A percentile compares a stretch with the other conserved stretches of the same genome.
phyloP scores from a whole-genome alignment of 2,888 invertebrate genomes.

The Abrostola triplasia region DNA sequence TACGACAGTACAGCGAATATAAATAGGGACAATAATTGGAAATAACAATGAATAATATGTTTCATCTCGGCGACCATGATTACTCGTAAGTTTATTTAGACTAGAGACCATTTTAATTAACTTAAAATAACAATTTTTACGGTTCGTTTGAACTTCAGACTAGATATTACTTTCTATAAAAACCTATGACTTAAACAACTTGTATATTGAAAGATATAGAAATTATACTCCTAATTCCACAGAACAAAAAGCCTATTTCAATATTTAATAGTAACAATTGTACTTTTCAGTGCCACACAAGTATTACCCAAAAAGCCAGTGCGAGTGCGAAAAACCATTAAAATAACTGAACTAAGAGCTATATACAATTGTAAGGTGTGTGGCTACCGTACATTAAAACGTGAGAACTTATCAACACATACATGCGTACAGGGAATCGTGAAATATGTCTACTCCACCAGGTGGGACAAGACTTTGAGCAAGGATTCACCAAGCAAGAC shows the following conservation, averaged over 20 bases:
- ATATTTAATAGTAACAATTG: not conserved
- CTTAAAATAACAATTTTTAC: not conserved
- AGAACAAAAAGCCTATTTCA: not conserved
- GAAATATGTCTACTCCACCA: constrained; percentile 2
- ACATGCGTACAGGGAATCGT: constrained; percentile 8
- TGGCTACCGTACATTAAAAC: constrained; percentile 39
- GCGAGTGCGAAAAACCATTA: constrained; percentile 12
- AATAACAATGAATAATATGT: constrained; percentile 7
- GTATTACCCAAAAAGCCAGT: not conserved
- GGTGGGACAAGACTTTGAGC: not conserved
- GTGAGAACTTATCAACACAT: constrained; percentile 17
- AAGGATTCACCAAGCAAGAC: no score
- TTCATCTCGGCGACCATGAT: constrained; percentile 41
- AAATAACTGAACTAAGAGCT: constrained; percentile 43
- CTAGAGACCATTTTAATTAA: not conserved
- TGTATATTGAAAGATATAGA: no score
- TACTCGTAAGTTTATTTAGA: constrained; percentile 41
- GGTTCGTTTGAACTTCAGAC: not conserved
- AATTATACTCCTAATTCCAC: not conserved
- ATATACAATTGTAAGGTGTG: constrained; percentile 45
- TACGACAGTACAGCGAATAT: no score
- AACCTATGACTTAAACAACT: no score
- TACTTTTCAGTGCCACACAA: constrained; percentile 6
- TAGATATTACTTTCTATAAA: not conserved
- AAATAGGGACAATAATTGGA: no score